These are phyloP conservation scores for Leptodactylus fallax DNA, from an alignment of 2,797 vertebrate species.

Conservation along the genomic window DNA sequence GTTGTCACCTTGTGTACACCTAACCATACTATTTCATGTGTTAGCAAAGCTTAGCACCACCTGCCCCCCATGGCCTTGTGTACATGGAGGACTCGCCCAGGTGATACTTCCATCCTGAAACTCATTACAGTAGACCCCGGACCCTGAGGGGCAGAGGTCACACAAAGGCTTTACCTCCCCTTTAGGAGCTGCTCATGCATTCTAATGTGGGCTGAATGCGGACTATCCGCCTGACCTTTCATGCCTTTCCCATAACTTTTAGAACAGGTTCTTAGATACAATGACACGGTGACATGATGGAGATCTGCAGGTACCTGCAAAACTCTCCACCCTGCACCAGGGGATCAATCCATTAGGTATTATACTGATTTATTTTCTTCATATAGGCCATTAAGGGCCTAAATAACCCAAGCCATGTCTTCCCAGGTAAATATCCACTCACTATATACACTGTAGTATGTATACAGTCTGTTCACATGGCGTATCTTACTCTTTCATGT, in stretches of 20 bases:
- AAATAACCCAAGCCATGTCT: too few relatives aligned
- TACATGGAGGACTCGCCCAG: constrained; percentile 19
- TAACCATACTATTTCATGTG: neutral
- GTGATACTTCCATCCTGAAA: constrained; percentile 39
- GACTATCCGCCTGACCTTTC: constrained; percentile 39
- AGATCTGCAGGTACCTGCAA: constrained; percentile 20
- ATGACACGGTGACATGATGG: constrained; percentile 3
- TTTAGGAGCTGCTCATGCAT: constrained; percentile 55
- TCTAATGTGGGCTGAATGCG: constrained; percentile 52
- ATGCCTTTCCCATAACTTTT: constrained; percentile 26
- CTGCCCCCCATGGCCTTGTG: neutral
- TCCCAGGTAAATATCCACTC: too few relatives aligned
- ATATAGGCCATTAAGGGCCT: too few relatives aligned
- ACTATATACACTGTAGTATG: too few relatives aligned
- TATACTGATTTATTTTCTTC: too few relatives aligned
- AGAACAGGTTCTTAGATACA: constrained; percentile 8
- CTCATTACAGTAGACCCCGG: constrained; percentile 39
- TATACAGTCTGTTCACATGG: too few relatives aligned
- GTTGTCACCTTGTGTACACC: too few relatives aligned
- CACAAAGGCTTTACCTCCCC: constrained; percentile 44
- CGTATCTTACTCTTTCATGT: neutral
- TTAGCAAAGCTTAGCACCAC: neutral
- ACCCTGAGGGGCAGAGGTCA: constrained; percentile 38
- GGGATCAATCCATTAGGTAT: too few relatives aligned
- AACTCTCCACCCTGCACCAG: neutral